Conservation (phyloP, 2,888 invertebrate genomes). For the Phragmatobia fuliginosa region DNA sequence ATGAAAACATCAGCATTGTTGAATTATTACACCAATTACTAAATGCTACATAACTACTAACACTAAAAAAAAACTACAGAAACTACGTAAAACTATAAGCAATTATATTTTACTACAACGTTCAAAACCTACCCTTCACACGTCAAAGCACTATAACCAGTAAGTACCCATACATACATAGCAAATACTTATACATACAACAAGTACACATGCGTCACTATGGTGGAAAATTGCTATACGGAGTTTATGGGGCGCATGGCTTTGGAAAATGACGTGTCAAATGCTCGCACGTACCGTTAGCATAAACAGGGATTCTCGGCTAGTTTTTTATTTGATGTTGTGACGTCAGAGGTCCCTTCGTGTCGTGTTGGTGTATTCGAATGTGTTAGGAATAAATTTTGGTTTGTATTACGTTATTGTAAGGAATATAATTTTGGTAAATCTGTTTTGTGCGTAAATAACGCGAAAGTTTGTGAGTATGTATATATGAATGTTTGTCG, state of each 20-base stretch:
- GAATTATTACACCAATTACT: neutral
- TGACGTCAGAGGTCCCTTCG: conserved; percentile 15
- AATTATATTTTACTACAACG: neutral
- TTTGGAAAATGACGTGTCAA: conserved; percentile 52
- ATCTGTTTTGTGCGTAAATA: no score
- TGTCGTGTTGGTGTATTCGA: conserved; percentile 25
- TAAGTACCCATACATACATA: conserved; percentile 9
- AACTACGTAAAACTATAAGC: neutral
- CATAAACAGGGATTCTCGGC: conserved; percentile 41
- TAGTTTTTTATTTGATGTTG: conserved; percentile 12
- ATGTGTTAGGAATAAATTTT: conserved; percentile 5
- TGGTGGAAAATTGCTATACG: conserved; percentile 55
- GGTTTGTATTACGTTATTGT: neutral
- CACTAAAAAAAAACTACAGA: neutral
- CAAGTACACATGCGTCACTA: conserved; percentile 15
- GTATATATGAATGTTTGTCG: no score
- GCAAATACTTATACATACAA: conserved; percentile 7
- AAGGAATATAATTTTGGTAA: neutral
- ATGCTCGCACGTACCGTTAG: conserved; percentile 43
- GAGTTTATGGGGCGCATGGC: conserved; percentile 46
- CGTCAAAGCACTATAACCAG: conserved; percentile 9
- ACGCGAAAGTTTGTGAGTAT: no score
- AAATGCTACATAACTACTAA: neutral
- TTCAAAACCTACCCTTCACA: neutral
- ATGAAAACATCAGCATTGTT: no score